phyloP scores from a whole-genome alignment of 2,113 vertebrate species.

The Gobius niger region DNA sequence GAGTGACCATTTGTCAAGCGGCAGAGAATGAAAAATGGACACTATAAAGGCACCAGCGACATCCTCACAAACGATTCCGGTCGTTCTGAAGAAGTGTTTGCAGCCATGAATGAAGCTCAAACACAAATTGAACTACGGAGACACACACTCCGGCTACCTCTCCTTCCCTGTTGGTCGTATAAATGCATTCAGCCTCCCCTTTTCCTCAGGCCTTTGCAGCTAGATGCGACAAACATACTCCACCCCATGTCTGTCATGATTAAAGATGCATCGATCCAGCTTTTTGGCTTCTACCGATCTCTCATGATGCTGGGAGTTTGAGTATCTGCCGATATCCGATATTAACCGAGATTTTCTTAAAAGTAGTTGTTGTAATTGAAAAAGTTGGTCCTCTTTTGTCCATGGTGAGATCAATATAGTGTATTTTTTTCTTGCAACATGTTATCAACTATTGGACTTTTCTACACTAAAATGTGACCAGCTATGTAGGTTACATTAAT shows the following conservation, averaged over 20 bases:
- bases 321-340: too few relatives aligned
- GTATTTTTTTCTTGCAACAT: too few relatives aligned
- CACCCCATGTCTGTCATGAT: not conserved
- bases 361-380: too few relatives aligned
- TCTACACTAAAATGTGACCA: too few relatives aligned
- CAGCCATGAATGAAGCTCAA: slow-evolving; percentile 28
- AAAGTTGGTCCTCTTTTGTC: too few relatives aligned
- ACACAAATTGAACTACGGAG: not conserved
- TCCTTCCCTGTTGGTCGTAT: not conserved
- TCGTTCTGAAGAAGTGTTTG: slow-evolving; percentile 41
- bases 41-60: slow-evolving; percentile 17
- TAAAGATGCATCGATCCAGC: not conserved
- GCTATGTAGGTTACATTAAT: too few relatives aligned
- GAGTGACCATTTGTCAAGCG: slow-evolving; percentile 16
- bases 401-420: too few relatives aligned
- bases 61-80: slow-evolving; percentile 46
- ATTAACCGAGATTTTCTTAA: too few relatives aligned
- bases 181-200: not conserved
- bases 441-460: too few relatives aligned
- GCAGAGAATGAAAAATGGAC: slow-evolving; percentile 6
- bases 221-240: too few relatives aligned
- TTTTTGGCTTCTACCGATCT: not conserved
- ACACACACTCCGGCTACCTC: not conserved
- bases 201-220: too few relatives aligned
- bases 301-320: too few relatives aligned